Evolutionary conservation across 1,140 invertebrate genomes (phyloP), one percentile per base, ranked within the genome.

Genomic region (Drosophila albomicans): DNA sequence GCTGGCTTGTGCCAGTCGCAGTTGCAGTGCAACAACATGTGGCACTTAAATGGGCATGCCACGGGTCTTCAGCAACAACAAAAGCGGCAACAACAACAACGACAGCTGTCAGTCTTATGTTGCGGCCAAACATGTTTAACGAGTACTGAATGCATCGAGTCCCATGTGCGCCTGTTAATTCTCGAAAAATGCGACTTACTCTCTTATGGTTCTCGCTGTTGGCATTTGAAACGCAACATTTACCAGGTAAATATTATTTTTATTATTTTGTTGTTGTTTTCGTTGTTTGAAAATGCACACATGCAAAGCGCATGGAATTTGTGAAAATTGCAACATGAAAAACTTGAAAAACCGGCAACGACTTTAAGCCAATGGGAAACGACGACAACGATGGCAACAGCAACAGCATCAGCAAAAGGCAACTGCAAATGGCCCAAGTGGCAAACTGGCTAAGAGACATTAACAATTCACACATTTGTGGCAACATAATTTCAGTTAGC

Each of bases 381-480:
- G 43, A 35, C 79, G 61, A 15, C 80, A 35, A 45, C 79, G 65
- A 30, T 80, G 79, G 82, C 84, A 75, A 67, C 46, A 48, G 51
- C 67, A 63, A 32, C 30, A 7, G 30, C 30, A 73, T 61, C 48
- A 15, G 48, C 79, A 69, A 64, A 68, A 25, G 52, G 58, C 57
- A 58, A 76, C 58, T 69, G 56, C 69, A 56, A 78, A 75, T 71
- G 63, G 62, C 51, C 74, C 68, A 79, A 73, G 68, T 72, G 77
- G 69, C 61, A 73, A 76, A 71, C 81, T 73, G 81, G 81, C 84
- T 75, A 80, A 73, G 51, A 89, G 77, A 89, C 81, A 86, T 89
- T 89, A 88, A 80, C 84, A 88, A 88, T 88, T 88, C 85, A 70
- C 85, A 88, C 84, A 87, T 87, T 87, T 87, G 82, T 77, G 58